phyloP scores from a whole-genome alignment of 2,113 vertebrate genomes.

The Takifugu bimaculatus region DNA sequence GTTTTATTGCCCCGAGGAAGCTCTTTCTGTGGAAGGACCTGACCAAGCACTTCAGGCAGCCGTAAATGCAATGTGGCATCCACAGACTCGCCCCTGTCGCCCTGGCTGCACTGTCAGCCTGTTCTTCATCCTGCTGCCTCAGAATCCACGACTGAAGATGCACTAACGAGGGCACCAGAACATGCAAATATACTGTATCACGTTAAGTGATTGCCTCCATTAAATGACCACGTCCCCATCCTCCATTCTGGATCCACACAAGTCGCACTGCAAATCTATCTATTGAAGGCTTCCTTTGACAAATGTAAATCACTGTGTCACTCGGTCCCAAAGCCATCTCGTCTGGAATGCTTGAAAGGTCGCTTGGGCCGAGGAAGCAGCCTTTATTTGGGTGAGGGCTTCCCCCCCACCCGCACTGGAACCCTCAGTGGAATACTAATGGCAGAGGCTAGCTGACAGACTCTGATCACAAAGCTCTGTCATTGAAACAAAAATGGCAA shows the following conservation, averaged over 20 bases:
- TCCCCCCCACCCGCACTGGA: constrained; percentile 45
- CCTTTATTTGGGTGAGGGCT: constrained; percentile 35
- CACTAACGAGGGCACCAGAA: no score
- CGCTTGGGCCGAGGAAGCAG: constrained; percentile 30
- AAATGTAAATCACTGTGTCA: not conserved
- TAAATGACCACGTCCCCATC: no score
- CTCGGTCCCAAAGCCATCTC: constrained; percentile 7
- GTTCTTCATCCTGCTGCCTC: constrained; percentile 17
- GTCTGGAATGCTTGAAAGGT: constrained; percentile 25
- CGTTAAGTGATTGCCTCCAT: no score
- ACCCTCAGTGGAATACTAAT: constrained; percentile 68
- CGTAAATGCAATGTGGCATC: constrained; percentile 67
- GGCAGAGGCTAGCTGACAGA: constrained; percentile 41
- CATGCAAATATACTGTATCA: no score
- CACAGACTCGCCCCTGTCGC: constrained; percentile 37
- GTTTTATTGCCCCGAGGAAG: constrained; percentile 57
- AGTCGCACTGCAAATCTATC: not conserved
- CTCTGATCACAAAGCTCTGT: constrained; percentile 40
- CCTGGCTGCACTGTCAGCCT: constrained; percentile 38
- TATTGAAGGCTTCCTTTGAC: not conserved
- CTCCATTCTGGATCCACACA: no score
- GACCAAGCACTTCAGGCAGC: constrained; percentile 65
- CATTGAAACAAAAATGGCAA: constrained; percentile 49
- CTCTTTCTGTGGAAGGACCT: constrained; percentile 54
- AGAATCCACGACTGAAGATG: constrained; percentile 4